Percentiles rank a stretch among this genome's conserved stretches.
Conservation (phyloP, 2,113 vertebrate genomes). For the Turnix velox region DNA sequence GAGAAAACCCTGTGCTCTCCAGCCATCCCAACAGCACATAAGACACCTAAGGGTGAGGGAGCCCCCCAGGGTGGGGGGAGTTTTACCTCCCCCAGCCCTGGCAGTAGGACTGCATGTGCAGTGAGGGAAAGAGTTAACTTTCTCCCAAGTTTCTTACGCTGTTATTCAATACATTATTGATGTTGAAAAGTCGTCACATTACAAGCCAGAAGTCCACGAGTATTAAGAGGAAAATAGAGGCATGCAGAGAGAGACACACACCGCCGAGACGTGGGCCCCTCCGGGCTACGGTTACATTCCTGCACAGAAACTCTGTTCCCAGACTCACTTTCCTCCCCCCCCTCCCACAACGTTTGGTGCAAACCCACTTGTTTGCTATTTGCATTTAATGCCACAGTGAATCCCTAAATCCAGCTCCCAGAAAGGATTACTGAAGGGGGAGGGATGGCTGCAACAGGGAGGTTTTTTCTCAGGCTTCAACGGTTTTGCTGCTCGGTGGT, state of each 20-base stretch:
- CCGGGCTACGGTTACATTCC: background rate
- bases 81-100: background rate
- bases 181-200: conserved; percentile 57
- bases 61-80: background rate
- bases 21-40: background rate
- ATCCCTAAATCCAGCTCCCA: conserved; percentile 54
- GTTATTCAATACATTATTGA: conserved; percentile 64
- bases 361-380: background rate
- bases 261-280: background rate
- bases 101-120: background rate
- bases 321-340: background rate
- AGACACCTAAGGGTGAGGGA: rapidly evolving
- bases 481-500: background rate
- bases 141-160: background rate
- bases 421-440: conserved; percentile 44
- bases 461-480: conserved; percentile 1
- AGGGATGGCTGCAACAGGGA: background rate
- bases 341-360: no score
- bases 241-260: conserved; percentile 40
- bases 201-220: conserved; percentile 45
- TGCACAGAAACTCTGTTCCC: conserved; percentile 41
- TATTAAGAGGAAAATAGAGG: conserved; percentile 35
- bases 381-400: conserved; percentile 33
- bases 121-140: conserved; percentile 16
- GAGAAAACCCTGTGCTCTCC: background rate